phyloP scores from a whole-genome alignment of 1,140 invertebrate genomes.

The Orius laevigatus region DNA sequence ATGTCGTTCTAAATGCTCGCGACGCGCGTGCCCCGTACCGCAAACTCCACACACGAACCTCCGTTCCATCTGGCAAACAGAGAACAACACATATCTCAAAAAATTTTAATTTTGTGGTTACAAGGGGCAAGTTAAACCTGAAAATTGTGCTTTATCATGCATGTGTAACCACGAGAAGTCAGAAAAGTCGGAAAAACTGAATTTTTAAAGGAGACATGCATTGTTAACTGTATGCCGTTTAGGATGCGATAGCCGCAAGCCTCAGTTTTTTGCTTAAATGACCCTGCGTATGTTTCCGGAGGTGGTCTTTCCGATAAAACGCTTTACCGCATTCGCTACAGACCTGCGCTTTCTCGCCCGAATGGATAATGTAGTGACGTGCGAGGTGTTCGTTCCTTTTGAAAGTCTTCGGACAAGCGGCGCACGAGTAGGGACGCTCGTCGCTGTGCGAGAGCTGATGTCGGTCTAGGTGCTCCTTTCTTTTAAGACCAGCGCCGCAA shows the following conservation, averaged over 20 bases:
- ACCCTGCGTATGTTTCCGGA: constrained; percentile 41
- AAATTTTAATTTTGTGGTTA: neutral
- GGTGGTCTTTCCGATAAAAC: constrained; percentile 69
- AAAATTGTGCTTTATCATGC: neutral
- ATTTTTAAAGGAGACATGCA: constrained; percentile 2
- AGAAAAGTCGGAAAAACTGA: constrained; percentile 1
- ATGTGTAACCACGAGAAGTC: neutral
- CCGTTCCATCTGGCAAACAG: constrained; percentile 15
- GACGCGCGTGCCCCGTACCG: constrained; percentile 22
- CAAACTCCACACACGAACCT: constrained; percentile 23
- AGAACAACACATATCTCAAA: constrained; percentile 1
- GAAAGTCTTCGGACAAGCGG: constrained; percentile 55
- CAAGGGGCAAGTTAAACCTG: too few relatives aligned
- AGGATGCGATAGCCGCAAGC: constrained; percentile 11
- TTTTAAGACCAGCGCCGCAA: constrained; percentile 49
- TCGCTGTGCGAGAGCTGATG: constrained; percentile 65
- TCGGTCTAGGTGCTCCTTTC: constrained; percentile 60
- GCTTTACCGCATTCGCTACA: constrained; percentile 47
- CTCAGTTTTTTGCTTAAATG: constrained; percentile 43
- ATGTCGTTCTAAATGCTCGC: constrained; percentile 24
- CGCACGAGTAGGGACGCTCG: constrained; percentile 57
- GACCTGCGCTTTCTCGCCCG: constrained; percentile 58
- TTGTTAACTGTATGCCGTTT: constrained; percentile 1
- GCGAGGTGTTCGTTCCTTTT: constrained; percentile 66
- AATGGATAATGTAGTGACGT: constrained; percentile 62